These are phyloP conservation scores for Ivindomyrus marchei DNA, from an alignment of 2,113 vertebrate species.

Conservation along the genomic window DNA sequence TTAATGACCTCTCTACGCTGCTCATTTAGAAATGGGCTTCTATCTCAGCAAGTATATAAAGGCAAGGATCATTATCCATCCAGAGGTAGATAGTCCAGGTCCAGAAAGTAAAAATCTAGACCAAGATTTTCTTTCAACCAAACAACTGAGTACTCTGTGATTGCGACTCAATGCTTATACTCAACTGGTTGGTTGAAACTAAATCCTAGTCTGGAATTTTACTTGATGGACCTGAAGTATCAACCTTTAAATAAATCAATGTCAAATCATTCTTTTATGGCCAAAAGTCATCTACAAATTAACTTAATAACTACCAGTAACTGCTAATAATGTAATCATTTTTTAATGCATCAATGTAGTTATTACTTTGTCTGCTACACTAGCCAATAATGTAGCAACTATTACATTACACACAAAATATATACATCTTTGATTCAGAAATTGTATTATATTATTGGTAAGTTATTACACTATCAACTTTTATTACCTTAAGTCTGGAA, in stretches of 20 bases:
- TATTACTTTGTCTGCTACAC: not conserved
- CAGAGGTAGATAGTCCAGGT: not conserved
- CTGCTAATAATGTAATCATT: not conserved
- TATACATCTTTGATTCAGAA: not conserved
- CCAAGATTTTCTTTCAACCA: not conserved
- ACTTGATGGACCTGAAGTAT: not conserved
- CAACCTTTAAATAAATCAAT: not conserved
- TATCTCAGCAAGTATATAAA: not conserved
- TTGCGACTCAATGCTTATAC: not conserved
- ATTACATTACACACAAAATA: not conserved
- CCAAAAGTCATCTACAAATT: not conserved
- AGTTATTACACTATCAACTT: not conserved
- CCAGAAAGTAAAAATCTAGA: not conserved
- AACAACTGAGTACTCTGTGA: not conserved
- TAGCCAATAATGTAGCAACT: not conserved
- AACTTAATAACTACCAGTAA: not conserved
- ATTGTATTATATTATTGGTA: not conserved
- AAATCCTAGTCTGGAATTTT: not conserved
- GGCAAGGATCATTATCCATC: not conserved
- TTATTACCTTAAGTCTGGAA: not conserved
- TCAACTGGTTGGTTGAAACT: not conserved
- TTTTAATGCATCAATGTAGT: not conserved
- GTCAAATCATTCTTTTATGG: constrained; percentile 19
- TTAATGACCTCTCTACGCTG: not conserved
- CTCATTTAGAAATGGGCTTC: not conserved